These are phyloP conservation scores for Labia minor DNA, from an alignment of 2,888 invertebrate species.

Conservation along the genomic window DNA sequence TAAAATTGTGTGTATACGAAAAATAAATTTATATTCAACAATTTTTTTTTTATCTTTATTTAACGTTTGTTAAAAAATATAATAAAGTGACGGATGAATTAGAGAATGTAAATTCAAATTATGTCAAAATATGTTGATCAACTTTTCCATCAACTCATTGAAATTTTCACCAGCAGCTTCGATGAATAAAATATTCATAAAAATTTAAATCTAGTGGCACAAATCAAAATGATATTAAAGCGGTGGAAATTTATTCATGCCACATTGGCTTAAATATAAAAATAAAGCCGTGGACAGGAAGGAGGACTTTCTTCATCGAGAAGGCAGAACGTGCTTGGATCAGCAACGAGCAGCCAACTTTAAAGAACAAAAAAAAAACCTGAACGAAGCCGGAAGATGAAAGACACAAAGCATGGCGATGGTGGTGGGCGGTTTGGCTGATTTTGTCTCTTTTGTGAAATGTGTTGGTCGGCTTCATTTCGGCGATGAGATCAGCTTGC, in stretches of 20 bases:
- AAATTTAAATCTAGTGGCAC: background rate
- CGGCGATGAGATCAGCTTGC: slow-evolving; percentile 13
- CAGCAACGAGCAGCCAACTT: background rate
- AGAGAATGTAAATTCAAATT: too few relatives aligned
- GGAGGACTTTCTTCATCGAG: background rate
- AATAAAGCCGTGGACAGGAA: slow-evolving; percentile 6
- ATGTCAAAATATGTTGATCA: too few relatives aligned
- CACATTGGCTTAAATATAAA: slow-evolving; percentile 7
- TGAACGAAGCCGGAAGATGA: too few relatives aligned
- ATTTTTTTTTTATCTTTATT: too few relatives aligned
- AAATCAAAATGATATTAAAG: background rate
- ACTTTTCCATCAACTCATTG: too few relatives aligned
- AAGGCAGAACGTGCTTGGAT: background rate
- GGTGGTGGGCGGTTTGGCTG: background rate
- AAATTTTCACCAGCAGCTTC: background rate
- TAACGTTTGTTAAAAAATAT: too few relatives aligned
- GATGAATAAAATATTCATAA: slow-evolving; percentile 13
- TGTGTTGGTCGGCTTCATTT: slow-evolving; percentile 13
- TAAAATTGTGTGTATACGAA: too few relatives aligned
- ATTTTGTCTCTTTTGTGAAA: slow-evolving; percentile 13
- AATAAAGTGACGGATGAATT: too few relatives aligned
- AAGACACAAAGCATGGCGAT: too few relatives aligned
- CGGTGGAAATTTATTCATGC: background rate
- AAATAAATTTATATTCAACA: too few relatives aligned
- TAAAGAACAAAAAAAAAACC: too few relatives aligned